These are phyloP conservation scores for Drosophila erecta DNA, from an alignment of 1,140 invertebrate species.

Conservation along the genomic window DNA sequence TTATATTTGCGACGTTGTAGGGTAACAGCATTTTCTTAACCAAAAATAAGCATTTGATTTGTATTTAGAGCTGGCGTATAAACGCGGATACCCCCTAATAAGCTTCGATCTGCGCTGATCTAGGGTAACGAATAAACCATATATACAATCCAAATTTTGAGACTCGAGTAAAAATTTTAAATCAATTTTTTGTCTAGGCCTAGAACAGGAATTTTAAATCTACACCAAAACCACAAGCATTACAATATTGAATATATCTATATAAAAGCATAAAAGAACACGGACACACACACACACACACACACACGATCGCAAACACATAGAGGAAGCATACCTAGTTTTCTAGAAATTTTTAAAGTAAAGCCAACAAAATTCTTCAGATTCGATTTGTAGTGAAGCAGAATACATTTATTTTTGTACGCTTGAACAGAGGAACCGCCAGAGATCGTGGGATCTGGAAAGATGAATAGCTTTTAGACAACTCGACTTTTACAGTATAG, in stretches of 20 bases:
- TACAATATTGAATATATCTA: slow-evolving; percentile 13
- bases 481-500: slow-evolving; percentile 37
- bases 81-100: not conserved
- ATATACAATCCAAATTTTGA: slow-evolving; percentile 73
- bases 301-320: slow-evolving; percentile 26
- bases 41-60: slow-evolving; percentile 15
- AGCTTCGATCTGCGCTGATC: slow-evolving; percentile 23
- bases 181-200: slow-evolving; percentile 18
- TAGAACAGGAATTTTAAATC: slow-evolving; percentile 43
- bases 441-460: not conserved
- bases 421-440: slow-evolving; percentile 1
- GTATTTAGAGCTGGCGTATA: slow-evolving; percentile 1
- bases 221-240: slow-evolving; percentile 1
- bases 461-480: slow-evolving; percentile 39
- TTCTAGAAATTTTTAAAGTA: slow-evolving; percentile 72
- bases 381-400: slow-evolving; percentile 31
- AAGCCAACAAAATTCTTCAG: slow-evolving; percentile 25
- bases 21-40: not conserved
- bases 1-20: not conserved
- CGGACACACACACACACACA: slow-evolving; percentile 7
- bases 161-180: slow-evolving; percentile 59
- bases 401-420: slow-evolving; percentile 70
- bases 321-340: slow-evolving; percentile 51
- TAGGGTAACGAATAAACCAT: slow-evolving; percentile 12
- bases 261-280: slow-evolving; percentile 2